A percentile compares a stretch with the other conserved stretches of the same genome.
These are phyloP conservation scores for Strigops habroptila DNA, from an alignment of 2,113 vertebrate genomes.

Conservation along the genomic window DNA sequence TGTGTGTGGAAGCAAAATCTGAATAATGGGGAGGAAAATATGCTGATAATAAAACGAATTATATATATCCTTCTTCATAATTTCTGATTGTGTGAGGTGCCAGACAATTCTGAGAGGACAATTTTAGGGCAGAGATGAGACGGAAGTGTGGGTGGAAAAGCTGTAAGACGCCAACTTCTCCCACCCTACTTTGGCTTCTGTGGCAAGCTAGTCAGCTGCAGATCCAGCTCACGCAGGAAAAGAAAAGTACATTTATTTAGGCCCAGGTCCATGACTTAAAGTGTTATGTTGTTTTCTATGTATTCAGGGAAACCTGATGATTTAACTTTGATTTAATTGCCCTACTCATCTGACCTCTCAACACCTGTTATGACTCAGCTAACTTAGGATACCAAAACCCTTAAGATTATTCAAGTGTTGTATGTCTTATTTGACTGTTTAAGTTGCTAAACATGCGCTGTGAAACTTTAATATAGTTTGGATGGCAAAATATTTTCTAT, in stretches of 20 bases:
- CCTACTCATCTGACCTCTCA: not conserved
- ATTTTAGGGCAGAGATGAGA: not conserved
- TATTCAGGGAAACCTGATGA: not conserved
- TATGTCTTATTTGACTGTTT: not conserved
- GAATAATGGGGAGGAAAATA: accelerated
- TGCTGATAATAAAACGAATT: not conserved
- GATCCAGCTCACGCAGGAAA: not conserved
- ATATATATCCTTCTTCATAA: not conserved
- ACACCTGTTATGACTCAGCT: not conserved
- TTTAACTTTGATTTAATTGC: not conserved
- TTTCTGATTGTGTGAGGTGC: not conserved
- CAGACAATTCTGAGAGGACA: not conserved
- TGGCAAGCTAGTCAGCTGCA: not conserved
- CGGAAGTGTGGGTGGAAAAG: not conserved
- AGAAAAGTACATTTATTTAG: constrained; percentile 1
- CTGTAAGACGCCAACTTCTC: not conserved
- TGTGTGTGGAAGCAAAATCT: not conserved
- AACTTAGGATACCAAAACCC: not conserved
- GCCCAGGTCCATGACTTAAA: not conserved
- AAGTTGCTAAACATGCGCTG: not conserved
- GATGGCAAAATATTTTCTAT: not conserved
- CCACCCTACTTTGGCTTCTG: not conserved
- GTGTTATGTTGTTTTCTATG: not conserved
- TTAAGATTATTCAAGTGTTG: not conserved
- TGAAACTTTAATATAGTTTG: not conserved